Evolutionary conservation across 2,113 vertebrate genomes (phyloP), one percentile per base, ranked within the genome.

Genomic region (Pipa parva): DNA sequence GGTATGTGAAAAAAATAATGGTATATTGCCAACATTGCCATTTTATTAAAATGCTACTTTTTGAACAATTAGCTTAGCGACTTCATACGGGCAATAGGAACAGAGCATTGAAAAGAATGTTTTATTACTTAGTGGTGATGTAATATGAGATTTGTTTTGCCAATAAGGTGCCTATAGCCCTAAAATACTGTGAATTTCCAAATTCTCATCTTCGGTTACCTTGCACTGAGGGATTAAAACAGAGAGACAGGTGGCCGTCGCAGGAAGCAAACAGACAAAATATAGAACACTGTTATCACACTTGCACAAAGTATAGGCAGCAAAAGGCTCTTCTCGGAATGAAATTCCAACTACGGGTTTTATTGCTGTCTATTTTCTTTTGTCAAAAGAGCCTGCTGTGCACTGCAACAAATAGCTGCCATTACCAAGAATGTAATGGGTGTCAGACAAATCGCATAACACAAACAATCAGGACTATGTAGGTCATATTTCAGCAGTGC

Each of bases 261-360:
- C 83, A 84, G 91, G 90, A 88, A 89, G 90, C 91, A 90, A 89
- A 88, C 92, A 92, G 92, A 95, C 92, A 96, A 95, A 89, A 93
- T 92, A 95, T 93, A 89, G 88, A 89, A 90, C 90, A 91, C 89
- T 93, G 92, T 95, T 97, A 95, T 95, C 92, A 92, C 92, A 93
- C 90, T 94, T 90, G 84, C 93, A 92, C 91, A 95, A 95, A 96
- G 92, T 91, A 89, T 89, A 87, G 78, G 85, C 87, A 83, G 78
- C 76, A 82, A 84, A 80, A 86, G 10, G 29, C 77, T 48, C 80
- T 83, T 83, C 84, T 81, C 80, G 74, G 80, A 90, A 92, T 92
- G 90, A 90, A 90, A 92, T 90, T 91, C 84, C 82, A 84, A 85
- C 85, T 87, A 88, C 86, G 84, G 83, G 90, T 73, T 91, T 89